A percentile compares a stretch with the other conserved stretches of the same genome.
Evolutionary conservation across 2,888 invertebrate genomes (phyloP).

Genomic region (Drosophila paranaensis): DNA sequence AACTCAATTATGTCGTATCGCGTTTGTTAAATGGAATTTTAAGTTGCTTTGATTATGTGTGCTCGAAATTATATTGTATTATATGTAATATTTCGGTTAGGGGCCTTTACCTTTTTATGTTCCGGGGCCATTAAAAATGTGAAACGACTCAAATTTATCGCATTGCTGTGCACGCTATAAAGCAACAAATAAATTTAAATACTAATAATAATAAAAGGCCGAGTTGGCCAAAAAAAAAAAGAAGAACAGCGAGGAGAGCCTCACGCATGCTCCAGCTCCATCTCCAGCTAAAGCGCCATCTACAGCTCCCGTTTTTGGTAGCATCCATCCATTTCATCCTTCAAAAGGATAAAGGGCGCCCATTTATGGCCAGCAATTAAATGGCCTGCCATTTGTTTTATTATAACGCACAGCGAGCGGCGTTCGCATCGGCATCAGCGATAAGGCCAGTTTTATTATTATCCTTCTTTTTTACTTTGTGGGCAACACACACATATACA

Average conservation of each 20-base stretch:
- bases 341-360: constrained; percentile 73
- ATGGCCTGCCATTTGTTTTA: constrained; percentile 83
- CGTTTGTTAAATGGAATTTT: constrained; percentile 73
- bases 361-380: constrained; percentile 83
- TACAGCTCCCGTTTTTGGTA: constrained; percentile 46
- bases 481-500: not conserved
- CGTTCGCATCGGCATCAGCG: constrained; percentile 72
- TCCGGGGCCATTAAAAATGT: constrained; percentile 65
- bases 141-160: constrained; percentile 69
- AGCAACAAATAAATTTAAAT: constrained; percentile 80
- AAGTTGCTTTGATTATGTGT: constrained; percentile 73
- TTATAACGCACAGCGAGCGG: constrained; percentile 65
- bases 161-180: constrained; percentile 73
- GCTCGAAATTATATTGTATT: constrained; percentile 59
- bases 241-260: constrained; percentile 23
- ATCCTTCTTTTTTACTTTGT: constrained; percentile 58
- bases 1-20: constrained; percentile 77
- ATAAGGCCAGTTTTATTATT: constrained; percentile 78
- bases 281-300: constrained; percentile 9
- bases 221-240: constrained; percentile 27
- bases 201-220: constrained; percentile 77
- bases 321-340: constrained; percentile 58
- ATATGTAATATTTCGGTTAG: constrained; percentile 57
- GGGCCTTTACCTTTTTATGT: constrained; percentile 15
- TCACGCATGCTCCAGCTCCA: constrained; percentile 56